Base-by-base conservation (phyloP, 2,888 invertebrate species). In the Agrilus biguttatus region DNA sequence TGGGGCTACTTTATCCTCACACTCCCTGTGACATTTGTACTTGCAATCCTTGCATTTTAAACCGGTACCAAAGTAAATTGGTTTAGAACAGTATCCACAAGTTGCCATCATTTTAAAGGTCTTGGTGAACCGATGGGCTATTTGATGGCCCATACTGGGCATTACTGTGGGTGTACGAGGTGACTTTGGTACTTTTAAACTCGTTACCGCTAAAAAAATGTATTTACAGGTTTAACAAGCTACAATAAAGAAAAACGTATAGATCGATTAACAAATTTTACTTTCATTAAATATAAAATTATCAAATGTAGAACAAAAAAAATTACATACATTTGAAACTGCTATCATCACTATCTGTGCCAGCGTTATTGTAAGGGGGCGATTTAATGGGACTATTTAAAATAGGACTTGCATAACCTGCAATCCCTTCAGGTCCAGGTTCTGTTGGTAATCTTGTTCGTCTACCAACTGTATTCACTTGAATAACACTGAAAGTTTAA, bases 41-140 rank as follows among this genome's bases (percentile, higher is more conserved):
- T 91, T 93, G 77, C 93, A 95, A 67, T 92, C 91, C 64, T 84
- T 91, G 67, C 93, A 95, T 67, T 87, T 91, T 53, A 88, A 74
- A 8, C 83, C 84, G 17, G 78, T 74, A 32, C 81, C 84, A 62
- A 87, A 82, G 51, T 60, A 61, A 40, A 66, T 64, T 36, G 58
- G 63, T 47, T 61, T 62, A 53, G 87, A 80, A 68, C 93, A 93
- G 60, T 83, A 81, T 66, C 89, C 87, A 68, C 93, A 93, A 2
- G 84, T 85, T 42, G 88, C 83, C 66, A 87, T 83, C 73, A 88
- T 77, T 67, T 87, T 89, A 68, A 89, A 83, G 32, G 81, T 84
- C 71, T 86, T 90, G 43, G 81, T 80, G 68, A 92, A 92, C 45
- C 91, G 80, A 70, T 92, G 92, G 52, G 85, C 80, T 59, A 91